These are phyloP conservation scores for Ypsolopha scabrella DNA, from an alignment of 2,888 invertebrate genomes.

Conservation along the genomic window DNA sequence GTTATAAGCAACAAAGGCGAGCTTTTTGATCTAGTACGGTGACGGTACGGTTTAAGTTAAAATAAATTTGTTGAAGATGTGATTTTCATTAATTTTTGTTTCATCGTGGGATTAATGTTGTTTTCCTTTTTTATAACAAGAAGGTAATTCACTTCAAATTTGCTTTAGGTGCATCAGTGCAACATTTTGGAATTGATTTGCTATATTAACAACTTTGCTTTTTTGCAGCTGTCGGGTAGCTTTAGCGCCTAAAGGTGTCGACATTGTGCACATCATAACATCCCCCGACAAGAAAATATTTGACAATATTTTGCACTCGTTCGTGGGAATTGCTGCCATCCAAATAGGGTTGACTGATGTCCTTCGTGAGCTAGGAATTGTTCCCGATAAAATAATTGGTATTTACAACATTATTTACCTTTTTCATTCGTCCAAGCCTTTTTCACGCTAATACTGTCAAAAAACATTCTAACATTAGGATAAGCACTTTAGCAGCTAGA, in stretches of 20 bases:
- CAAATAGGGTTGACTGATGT: constrained; percentile 70
- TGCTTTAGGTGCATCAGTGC: no score
- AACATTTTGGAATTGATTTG: no score
- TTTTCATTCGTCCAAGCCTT: neutral
- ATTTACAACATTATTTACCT: constrained; percentile 41
- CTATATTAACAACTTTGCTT: neutral
- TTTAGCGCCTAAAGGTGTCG: constrained; percentile 72
- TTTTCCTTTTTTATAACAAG: no score
- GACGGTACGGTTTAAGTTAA: no score
- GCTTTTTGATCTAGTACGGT: no score
- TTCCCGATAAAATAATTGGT: constrained; percentile 82
- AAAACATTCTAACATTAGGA: no score
- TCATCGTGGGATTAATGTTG: no score
- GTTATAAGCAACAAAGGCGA: no score
- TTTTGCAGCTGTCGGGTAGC: constrained; percentile 58
- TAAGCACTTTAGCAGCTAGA: no score
- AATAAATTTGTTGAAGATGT: no score
- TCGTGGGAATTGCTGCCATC: constrained; percentile 81
- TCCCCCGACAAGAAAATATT: constrained; percentile 69
- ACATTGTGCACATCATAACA: constrained; percentile 76
- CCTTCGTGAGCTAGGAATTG: constrained; percentile 64
- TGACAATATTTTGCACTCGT: constrained; percentile 74
- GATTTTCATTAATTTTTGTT: no score
- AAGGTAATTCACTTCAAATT: no score
- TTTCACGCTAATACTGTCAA: neutral